Evolutionary conservation across 37 sponge, comb jelly and placozoan genomes (phyloP).

Genomic region (Diacarnus erythraeanus): DNA sequence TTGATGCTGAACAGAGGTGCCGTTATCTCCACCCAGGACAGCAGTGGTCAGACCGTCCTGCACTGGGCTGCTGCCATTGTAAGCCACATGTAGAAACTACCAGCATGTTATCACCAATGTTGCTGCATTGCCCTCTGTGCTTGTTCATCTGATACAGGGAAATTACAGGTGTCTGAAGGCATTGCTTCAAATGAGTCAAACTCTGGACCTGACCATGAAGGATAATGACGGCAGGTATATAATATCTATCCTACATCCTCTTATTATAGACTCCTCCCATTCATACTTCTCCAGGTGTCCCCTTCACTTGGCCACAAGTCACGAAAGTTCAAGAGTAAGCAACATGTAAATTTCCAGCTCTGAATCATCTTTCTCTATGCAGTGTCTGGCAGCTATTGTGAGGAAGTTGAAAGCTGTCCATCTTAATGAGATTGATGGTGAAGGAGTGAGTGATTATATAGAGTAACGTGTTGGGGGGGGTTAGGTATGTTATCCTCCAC

Average conservation of each 20-base stretch:
- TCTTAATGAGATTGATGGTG: slow-evolving; percentile 74
- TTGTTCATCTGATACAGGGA: slow-evolving; percentile 15
- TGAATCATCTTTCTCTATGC: too few relatives aligned
- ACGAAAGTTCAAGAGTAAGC: slow-evolving; percentile 43
- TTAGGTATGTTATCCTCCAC: neutral
- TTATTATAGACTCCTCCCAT: neutral
- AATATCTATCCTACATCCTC: neutral
- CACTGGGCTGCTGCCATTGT: slow-evolving; percentile 85
- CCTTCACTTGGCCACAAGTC: slow-evolving; percentile 66
- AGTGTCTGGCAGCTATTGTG: slow-evolving; percentile 70
- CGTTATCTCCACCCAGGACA: slow-evolving; percentile 36
- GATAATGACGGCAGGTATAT: slow-evolving; percentile 79
- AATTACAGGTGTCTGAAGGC: slow-evolving; percentile 54
- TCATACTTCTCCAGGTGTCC: slow-evolving; percentile 52
- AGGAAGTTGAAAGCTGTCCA: slow-evolving; percentile 53
- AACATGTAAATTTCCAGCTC: neutral
- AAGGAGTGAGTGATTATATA: slow-evolving; percentile 42
- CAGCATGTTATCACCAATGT: neutral
- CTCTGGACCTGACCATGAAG: slow-evolving; percentile 39
- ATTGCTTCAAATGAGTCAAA: slow-evolving; percentile 37
- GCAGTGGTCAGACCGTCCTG: slow-evolving; percentile 70
- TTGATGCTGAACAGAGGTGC: slow-evolving; percentile 73
- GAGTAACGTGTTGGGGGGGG: neutral
- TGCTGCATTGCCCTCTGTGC: neutral
- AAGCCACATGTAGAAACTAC: slow-evolving; percentile 11